These are phyloP conservation scores for Sturnus vulgaris DNA, from an alignment of 2,113 vertebrate species.

Conservation along the genomic window DNA sequence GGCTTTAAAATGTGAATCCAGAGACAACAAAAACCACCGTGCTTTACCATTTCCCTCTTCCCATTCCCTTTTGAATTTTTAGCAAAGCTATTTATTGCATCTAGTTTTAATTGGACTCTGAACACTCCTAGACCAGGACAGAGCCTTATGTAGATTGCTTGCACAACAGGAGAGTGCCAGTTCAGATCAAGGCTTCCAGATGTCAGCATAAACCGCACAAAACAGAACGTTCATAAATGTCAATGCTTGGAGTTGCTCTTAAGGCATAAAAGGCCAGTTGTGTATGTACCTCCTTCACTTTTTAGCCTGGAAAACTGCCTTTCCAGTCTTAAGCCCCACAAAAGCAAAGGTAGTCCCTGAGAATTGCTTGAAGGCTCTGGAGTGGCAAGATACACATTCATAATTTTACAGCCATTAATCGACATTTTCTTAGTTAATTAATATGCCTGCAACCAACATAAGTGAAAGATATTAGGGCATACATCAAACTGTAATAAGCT, in stretches of 20 bases:
- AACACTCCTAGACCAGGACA: not conserved
- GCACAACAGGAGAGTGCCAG: not conserved
- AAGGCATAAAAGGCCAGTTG: not conserved
- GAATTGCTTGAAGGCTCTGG: not conserved
- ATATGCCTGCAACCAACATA: not conserved
- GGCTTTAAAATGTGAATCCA: not conserved
- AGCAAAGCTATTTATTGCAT: not conserved
- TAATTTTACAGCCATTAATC: not conserved
- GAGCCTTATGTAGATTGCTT: not conserved
- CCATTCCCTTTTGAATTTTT: not conserved
- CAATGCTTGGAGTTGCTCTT: not conserved
- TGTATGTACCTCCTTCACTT: not conserved
- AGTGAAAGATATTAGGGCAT: not conserved
- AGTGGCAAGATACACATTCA: not conserved
- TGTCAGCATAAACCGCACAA: not conserved
- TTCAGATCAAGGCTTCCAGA: not conserved
- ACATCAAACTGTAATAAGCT: conserved; percentile 28
- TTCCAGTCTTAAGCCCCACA: not conserved
- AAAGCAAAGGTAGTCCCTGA: not conserved
- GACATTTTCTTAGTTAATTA: conserved; percentile 25
- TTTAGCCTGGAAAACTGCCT: not conserved
- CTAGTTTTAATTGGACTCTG: not conserved
- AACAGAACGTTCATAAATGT: not conserved
- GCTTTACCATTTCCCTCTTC: not conserved
- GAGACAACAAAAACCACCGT: not conserved